Base-by-base conservation (phyloP, 2,113 vertebrate genomes). In the Ploceus nigricollis region DNA sequence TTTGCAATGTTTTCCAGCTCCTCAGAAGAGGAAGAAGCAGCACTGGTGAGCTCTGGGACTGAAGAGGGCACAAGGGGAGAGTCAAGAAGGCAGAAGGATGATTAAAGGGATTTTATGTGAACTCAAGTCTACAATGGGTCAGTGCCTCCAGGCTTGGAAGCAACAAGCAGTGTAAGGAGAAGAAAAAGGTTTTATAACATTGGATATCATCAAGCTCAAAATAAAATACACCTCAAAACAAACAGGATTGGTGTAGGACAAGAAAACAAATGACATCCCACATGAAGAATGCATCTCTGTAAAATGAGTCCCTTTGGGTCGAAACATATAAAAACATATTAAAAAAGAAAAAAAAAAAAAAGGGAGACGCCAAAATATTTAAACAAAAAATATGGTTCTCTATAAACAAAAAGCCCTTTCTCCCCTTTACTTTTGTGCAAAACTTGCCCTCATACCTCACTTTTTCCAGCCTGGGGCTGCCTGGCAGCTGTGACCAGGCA, bases 31-130 rank as follows among this genome's bases (percentile, higher is more conserved):
- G 10, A 66, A 66, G 71, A 71, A 76, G 3, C 28, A 72, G 13
- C 40, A 37, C 24, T 69, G 57, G 37, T 7, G 25, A 91, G 45
- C 18, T 71, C 27, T 44, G 71, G 70, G 44, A 60, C 7, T n/a
- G 10, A 53, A 47, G 39, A 85, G 25, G 25, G 10, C 30, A 35
- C 57, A 90, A 78, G 6, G 18, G 22, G 31, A 65, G 13, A 73
- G 17, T 51, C 51, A 92, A 54, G 56, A 82, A 70, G 79, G 37
- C 57, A 70, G 80, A 80, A 93, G 22, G 22, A 54, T 53, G 54
- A 92, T 84, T 69, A 90, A 92, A 90, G 18, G 20, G 72, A 85
- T 68, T 83, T 66, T 75, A 10, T 56, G 28, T n/a, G 64, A 82
- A 66, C 47, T 88, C 13, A 44, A 30, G 57, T 54, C 53, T 28